These are phyloP conservation scores for Hycleus phaleratus DNA, from an alignment of 1,140 invertebrate species.

Conservation along the genomic window DNA sequence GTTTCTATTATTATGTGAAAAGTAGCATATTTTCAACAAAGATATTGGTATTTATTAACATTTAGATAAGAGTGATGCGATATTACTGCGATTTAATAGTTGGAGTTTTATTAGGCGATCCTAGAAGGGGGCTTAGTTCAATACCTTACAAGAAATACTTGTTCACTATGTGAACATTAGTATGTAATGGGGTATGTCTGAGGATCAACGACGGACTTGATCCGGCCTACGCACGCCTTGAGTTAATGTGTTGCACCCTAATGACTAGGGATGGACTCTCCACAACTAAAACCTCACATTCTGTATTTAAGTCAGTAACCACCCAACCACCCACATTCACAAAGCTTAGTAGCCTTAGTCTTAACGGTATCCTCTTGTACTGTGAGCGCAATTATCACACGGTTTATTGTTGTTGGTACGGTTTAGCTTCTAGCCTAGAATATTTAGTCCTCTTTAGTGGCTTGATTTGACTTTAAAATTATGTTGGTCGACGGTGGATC, in stretches of 20 bases:
- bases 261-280: conserved; percentile 34
- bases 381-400: conserved; percentile 33
- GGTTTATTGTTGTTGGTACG: conserved; percentile 35
- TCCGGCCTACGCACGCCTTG: conserved; percentile 37
- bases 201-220: conserved; percentile 36
- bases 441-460: conserved; percentile 36
- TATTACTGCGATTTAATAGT: too few species aligned
- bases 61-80: too few species aligned
- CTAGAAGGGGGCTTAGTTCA: too few species aligned
- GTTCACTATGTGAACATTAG: conserved; percentile 26
- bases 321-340: conserved; percentile 30
- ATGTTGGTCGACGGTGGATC: conserved; percentile 9
- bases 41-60: too few species aligned
- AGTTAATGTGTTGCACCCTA: conserved; percentile 38
- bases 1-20: too few species aligned
- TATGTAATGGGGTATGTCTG: conserved; percentile 38
- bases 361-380: conserved; percentile 6
- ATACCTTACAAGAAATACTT: too few species aligned
- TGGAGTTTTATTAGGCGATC: too few species aligned
- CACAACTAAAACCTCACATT: conserved; percentile 6
- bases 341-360: not conserved
- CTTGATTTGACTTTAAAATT: conserved; percentile 41
- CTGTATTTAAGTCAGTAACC: conserved; percentile 13
- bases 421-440: conserved; percentile 31
- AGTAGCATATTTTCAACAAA: too few species aligned